Evolutionary conservation across 2,113 vertebrate species (phyloP).

Genomic region (Regulus satrapa): DNA sequence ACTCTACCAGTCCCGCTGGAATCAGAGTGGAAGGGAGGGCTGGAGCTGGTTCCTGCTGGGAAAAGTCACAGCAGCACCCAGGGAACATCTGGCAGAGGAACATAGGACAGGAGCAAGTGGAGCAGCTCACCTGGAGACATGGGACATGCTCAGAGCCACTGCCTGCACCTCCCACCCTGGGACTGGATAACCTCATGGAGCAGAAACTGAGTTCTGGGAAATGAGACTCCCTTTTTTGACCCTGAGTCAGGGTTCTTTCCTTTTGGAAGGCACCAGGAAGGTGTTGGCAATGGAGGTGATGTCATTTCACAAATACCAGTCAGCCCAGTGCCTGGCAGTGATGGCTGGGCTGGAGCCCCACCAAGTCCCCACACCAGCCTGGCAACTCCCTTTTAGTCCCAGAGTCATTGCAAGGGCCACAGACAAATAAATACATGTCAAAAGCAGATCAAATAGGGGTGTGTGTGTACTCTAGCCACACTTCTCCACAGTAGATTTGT

Average conservation of each 20-base stretch:
- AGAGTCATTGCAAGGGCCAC: background rate
- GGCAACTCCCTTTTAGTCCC: background rate
- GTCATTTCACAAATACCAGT: background rate
- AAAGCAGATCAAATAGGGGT: background rate
- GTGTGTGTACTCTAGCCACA: background rate
- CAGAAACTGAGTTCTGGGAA: background rate
- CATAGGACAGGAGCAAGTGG: accelerated
- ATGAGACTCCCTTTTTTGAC: background rate
- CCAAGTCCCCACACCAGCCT: background rate
- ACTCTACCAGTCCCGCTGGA: background rate
- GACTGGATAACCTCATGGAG: background rate
- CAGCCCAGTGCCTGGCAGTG: background rate
- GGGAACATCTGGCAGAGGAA: background rate
- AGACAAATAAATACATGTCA: background rate
- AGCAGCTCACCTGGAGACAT: background rate
- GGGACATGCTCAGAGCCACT: background rate
- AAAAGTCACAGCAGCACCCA: background rate
- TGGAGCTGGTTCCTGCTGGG: background rate
- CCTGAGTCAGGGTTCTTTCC: background rate
- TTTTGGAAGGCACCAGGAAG: background rate
- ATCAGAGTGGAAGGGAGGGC: background rate
- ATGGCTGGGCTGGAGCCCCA: background rate
- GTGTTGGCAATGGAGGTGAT: background rate
- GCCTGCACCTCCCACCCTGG: background rate
- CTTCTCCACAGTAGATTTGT: background rate